Evolutionary conservation across 2,888 invertebrate genomes (phyloP).

Genomic region (Meganola albula): DNA sequence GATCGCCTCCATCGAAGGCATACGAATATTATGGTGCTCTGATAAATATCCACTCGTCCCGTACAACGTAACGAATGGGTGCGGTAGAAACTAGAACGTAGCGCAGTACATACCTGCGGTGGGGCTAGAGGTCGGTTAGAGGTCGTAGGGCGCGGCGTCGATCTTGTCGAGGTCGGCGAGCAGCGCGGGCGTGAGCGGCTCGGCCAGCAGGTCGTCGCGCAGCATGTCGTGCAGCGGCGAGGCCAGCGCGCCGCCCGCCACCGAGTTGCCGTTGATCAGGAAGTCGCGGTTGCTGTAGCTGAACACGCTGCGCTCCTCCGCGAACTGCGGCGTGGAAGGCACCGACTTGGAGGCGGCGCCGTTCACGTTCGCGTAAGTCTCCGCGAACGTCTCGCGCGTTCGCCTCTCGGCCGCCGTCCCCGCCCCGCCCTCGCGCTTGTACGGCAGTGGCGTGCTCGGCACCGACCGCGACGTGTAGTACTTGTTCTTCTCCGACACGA

Average conservation of each 20-base stretch:
- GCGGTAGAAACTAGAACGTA: no score
- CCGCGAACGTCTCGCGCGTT: slow-evolving; percentile 52
- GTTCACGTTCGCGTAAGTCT: slow-evolving; percentile 50
- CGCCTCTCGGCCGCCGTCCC: slow-evolving; percentile 61
- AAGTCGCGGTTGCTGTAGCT: slow-evolving; percentile 79
- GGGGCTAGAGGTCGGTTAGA: slow-evolving; percentile 70
- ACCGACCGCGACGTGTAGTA: slow-evolving; percentile 81
- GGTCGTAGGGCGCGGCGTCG: slow-evolving; percentile 62
- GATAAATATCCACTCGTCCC: slow-evolving; percentile 58
- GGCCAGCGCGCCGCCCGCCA: slow-evolving; percentile 46
- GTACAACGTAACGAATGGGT: no score
- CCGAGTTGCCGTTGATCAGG: slow-evolving; percentile 80
- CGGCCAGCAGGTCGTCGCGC: slow-evolving; percentile 56
- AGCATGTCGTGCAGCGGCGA: slow-evolving; percentile 65
- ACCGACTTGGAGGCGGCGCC: slow-evolving; percentile 84
- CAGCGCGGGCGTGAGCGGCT: slow-evolving; percentile 59
- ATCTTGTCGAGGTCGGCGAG: slow-evolving; percentile 70
- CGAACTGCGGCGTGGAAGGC: slow-evolving; percentile 82
- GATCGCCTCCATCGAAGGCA: slow-evolving; percentile 72
- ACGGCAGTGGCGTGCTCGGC: slow-evolving; percentile 82
- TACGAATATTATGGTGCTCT: slow-evolving; percentile 63
- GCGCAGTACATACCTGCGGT: no score
- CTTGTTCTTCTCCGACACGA: slow-evolving; percentile 59
- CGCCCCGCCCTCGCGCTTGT: slow-evolving; percentile 54
- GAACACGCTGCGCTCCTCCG: slow-evolving; percentile 72